Conservation (phyloP, 2,888 invertebrate genomes). For the Drosophila barbarae region DNA sequence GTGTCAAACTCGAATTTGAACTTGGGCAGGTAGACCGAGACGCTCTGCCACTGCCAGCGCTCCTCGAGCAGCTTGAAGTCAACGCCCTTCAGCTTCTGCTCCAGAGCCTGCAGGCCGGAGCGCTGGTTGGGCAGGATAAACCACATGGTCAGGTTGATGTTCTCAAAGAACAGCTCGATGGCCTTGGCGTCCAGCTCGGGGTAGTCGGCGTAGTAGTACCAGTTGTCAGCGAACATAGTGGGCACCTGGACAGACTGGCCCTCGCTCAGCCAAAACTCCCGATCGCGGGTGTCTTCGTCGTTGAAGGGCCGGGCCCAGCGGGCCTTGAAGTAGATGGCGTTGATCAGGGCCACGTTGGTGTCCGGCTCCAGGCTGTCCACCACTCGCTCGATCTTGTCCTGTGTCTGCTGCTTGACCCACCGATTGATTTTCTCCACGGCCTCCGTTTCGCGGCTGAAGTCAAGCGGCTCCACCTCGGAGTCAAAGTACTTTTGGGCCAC, state of each 20-base stretch:
- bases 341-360: slow-evolving; percentile 88
- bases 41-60: slow-evolving; percentile 82
- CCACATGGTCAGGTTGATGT: slow-evolving; percentile 86
- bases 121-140: slow-evolving; percentile 87
- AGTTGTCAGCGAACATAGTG: slow-evolving; percentile 85
- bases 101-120: slow-evolving; percentile 84
- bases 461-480: slow-evolving; percentile 83
- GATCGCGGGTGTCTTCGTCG: slow-evolving; percentile 81
- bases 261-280: slow-evolving; percentile 84
- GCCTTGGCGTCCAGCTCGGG: slow-evolving; percentile 82
- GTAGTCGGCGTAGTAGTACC: slow-evolving; percentile 81
- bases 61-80: slow-evolving; percentile 82
- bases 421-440: slow-evolving; percentile 85
- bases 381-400: slow-evolving; percentile 89
- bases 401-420: slow-evolving; percentile 91
- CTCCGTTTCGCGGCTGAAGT: slow-evolving; percentile 82
- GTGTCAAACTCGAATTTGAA: slow-evolving; percentile 90
- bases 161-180: slow-evolving; percentile 87
- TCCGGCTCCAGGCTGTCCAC: slow-evolving; percentile 82
- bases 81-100: slow-evolving; percentile 83
- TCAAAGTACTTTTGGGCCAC: slow-evolving; percentile 84
- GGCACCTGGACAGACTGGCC: slow-evolving; percentile 81
- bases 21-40: slow-evolving; percentile 85
- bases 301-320: slow-evolving; percentile 88
- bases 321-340: slow-evolving; percentile 94